Base-by-base conservation (phyloP, 1,140 invertebrate genomes). In the Ostrea edulis region DNA sequence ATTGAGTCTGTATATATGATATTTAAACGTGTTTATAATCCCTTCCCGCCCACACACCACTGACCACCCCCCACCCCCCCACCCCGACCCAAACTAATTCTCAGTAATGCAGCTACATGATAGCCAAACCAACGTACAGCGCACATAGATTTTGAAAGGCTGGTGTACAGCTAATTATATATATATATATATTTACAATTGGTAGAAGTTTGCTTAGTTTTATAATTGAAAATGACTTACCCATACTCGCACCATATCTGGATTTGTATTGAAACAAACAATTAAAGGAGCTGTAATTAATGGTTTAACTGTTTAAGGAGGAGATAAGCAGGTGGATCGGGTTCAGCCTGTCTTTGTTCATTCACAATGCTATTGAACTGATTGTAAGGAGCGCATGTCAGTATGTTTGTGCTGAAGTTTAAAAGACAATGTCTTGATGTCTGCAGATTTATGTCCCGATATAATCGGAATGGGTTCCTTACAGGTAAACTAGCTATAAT, bases 221-320 rank as follows among this genome's bases (percentile, higher is more conserved):
- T 77, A 3, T 35, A 12, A 11, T 8, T 29, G 5, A 77, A 77
- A 35, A 29, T 77, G 68, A 77, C 68, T 77, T 77, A 77, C 68
- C 68, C 68, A 29, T 77, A 77, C 68, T 35, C 68, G 68, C 68
- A 77, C 68, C 68, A 77, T 77, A 77, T 77, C 68, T 77, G 29
- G 29, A 77, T 29, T 77, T 77, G 68, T 14, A 77, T 77, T 77
- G 29, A 77, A 35, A 25, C 22, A 29, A 77, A 77, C 68, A 77
- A n/a, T n/a, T n/a, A n/a, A 77, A 29, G 29, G 12, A 12, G 12
- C 68, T 14, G 5, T 77, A 77, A 77, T 77, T 77, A 77, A 77
- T 77, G 68, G 29, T 17, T 77, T 77, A 77, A 77, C 29, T 22
- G 14, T 17, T 77, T 77, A 77, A 77, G 12, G 68, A 77, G 68